Percentiles rank a stretch among this genome's conserved stretches.
phyloP scores from a whole-genome alignment of 2,888 invertebrate genomes.

The Drosophila cracens region DNA sequence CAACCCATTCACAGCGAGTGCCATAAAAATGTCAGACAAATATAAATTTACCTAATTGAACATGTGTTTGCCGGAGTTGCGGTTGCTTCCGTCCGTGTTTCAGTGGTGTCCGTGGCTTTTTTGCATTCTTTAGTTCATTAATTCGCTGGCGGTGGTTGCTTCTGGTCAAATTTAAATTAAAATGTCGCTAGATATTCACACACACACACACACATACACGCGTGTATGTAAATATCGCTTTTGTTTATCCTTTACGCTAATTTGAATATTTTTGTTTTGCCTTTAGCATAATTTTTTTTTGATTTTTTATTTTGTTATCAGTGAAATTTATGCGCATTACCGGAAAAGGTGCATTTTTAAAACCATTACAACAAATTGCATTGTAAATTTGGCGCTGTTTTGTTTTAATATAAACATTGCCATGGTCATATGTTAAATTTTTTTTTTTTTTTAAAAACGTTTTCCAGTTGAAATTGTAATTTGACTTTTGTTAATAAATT shows the following conservation, averaged over 20 bases:
- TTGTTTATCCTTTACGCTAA: constrained; percentile 38
- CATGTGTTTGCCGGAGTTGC: constrained; percentile 60
- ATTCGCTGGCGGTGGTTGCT: constrained; percentile 36
- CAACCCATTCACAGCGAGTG: constrained; percentile 40
- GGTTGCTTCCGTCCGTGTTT: constrained; percentile 21
- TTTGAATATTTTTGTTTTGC: constrained; percentile 65
- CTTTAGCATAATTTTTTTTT: not conserved
- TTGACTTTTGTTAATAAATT: constrained; percentile 10
- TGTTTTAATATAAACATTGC: constrained; percentile 59
- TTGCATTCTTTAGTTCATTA: constrained; percentile 66
- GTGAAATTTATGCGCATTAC: constrained; percentile 62
- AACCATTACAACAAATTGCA: constrained; percentile 57
- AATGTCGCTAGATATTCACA: constrained; percentile 37
- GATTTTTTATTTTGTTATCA: constrained; percentile 13
- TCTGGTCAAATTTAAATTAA: constrained; percentile 74
- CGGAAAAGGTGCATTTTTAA: constrained; percentile 38
- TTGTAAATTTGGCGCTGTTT: constrained; percentile 57
- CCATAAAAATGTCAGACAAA: constrained; percentile 49
- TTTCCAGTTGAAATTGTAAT: not conserved
- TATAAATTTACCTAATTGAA: constrained; percentile 68
- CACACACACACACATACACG: not conserved
- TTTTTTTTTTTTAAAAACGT: not conserved
- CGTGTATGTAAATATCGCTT: constrained; percentile 10
- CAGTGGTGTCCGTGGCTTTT: constrained; percentile 10
- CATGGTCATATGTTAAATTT: constrained; percentile 9